Evolutionary conservation across 2,888 invertebrate species (phyloP).

Genomic region (Coenonympha glycerion): DNA sequence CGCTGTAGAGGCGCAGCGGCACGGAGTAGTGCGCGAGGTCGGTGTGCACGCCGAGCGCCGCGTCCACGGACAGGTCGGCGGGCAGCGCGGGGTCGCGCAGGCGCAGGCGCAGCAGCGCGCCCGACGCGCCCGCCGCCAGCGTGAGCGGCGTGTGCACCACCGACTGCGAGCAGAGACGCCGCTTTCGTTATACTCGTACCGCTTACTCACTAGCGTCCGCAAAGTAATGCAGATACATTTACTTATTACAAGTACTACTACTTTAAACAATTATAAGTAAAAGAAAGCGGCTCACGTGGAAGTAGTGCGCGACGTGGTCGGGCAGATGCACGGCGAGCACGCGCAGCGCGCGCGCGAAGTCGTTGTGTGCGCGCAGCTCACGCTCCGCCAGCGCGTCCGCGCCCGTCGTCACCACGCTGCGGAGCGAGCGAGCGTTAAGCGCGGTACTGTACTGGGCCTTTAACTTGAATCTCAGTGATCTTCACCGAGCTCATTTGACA

Average conservation of each 20-base stretch:
- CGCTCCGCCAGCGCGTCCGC: slow-evolving; percentile 33
- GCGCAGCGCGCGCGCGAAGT: slow-evolving; percentile 44
- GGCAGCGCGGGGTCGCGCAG: slow-evolving; percentile 13
- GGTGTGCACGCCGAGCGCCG: slow-evolving; percentile 55
- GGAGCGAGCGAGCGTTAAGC: too few species aligned
- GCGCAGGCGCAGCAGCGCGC: slow-evolving; percentile 28
- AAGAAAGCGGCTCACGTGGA: slow-evolving; percentile 40
- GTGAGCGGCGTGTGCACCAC: slow-evolving; percentile 34
- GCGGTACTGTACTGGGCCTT: too few species aligned
- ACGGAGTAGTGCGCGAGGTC: slow-evolving; percentile 65
- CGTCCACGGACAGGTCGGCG: slow-evolving; percentile 23
- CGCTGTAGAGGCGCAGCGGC: slow-evolving; percentile 65
- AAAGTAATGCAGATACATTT: too few species aligned
- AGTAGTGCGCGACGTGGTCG: slow-evolving; percentile 36
- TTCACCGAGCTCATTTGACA: too few species aligned
- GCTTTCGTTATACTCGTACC: too few species aligned
- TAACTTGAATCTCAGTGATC: too few species aligned
- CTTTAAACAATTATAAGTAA: not conserved
- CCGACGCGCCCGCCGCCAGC: slow-evolving; percentile 31
- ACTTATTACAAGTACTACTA: too few species aligned
- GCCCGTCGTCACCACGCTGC: slow-evolving; percentile 46
- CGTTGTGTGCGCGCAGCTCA: slow-evolving; percentile 47
- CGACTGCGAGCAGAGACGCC: slow-evolving; percentile 36
- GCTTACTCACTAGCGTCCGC: too few species aligned
- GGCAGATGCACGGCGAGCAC: slow-evolving; percentile 38